Base-by-base conservation (phyloP, 92 coral and sea anemone genomes). In the Scolanthus callimorphus region DNA sequence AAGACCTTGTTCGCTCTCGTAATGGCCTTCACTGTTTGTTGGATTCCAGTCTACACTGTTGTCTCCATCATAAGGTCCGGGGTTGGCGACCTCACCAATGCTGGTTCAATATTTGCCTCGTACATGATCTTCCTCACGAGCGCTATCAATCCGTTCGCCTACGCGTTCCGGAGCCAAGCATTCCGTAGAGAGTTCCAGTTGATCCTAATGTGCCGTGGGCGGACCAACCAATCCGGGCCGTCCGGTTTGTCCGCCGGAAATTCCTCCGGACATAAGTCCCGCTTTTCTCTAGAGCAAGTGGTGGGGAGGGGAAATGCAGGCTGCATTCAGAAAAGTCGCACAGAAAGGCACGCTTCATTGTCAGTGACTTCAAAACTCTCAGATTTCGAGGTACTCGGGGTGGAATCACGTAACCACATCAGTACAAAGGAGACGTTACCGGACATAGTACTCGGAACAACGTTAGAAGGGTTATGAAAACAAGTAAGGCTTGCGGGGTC, bases 21-120 rank as follows among this genome's bases (percentile, higher is more conserved):
- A 0, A 27, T 55, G 10, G 57, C 49, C 2, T 68, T 68, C 37
- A 58, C 53, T 15, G 20, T 57, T 11, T 55, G 75, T 26, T 68
- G 75, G 75, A 68, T 68, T 20, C 75, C 75, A 21, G 74, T 67
- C 9, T 67, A 67, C 20, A 56, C 74, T 2, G 60, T 56, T 12
- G 63, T 67, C n/a, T 44, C 74, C 4, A 55, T 67, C 11, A 43
- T 67, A 3, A 37, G 74, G 20, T 39, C 74, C 8, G 74, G 63
- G 0, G 2, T 67, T 0, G 60, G 74, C 1, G 10, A 15, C 12
- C 60, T 67, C 1, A 3, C 74, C 12, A 31, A 44, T 3, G 46
- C 11, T 12, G 74, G 62, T 10, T 67, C 74, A 17, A n/a, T 67
- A 27, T 13, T 67, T 22, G 74, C 64, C 8, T 37, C 63, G 0